phyloP scores from a whole-genome alignment of 92 coral and sea anemone species.

The Hydrozoanthus gracilis region DNA sequence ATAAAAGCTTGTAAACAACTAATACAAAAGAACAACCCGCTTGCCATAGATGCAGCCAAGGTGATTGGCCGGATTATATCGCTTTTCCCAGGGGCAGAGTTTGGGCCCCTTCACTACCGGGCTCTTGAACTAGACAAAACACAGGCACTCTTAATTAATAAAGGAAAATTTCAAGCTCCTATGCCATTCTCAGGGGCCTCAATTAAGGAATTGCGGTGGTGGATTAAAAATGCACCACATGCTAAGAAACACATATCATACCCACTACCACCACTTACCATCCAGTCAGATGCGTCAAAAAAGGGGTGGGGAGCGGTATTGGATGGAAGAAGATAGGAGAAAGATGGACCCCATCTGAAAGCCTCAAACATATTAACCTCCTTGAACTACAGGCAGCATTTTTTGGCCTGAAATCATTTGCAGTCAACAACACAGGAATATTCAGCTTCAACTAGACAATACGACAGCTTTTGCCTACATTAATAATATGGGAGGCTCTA shows the following conservation, averaged over 20 bases:
- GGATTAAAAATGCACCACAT: constrained; percentile 50
- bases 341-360: constrained; percentile 52
- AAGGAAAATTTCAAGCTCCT: constrained; percentile 55
- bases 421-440: constrained; percentile 16
- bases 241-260: constrained; percentile 36
- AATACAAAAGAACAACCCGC: constrained; percentile 17
- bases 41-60: constrained; percentile 43
- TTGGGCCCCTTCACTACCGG: constrained; percentile 59
- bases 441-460: constrained; percentile 51
- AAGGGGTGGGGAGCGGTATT: constrained; percentile 56
- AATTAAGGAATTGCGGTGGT: constrained; percentile 53
- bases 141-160: too few relatives aligned
- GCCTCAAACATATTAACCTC: constrained; percentile 38
- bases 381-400: constrained; percentile 51
- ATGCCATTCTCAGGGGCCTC: constrained; percentile 50
- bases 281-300: constrained; percentile 70
- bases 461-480: constrained; percentile 52
- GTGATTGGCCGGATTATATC: constrained; percentile 45
- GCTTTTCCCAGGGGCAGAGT: constrained; percentile 45
- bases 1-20: constrained; percentile 53
- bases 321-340: constrained; percentile 36
- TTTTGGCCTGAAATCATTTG: constrained; percentile 66
- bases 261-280: constrained; percentile 35
- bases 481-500: constrained; percentile 56
- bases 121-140: constrained; percentile 51